Base-by-base conservation (phyloP, 1,140 invertebrate species). In the Pentalonia nigronervosa region DNA sequence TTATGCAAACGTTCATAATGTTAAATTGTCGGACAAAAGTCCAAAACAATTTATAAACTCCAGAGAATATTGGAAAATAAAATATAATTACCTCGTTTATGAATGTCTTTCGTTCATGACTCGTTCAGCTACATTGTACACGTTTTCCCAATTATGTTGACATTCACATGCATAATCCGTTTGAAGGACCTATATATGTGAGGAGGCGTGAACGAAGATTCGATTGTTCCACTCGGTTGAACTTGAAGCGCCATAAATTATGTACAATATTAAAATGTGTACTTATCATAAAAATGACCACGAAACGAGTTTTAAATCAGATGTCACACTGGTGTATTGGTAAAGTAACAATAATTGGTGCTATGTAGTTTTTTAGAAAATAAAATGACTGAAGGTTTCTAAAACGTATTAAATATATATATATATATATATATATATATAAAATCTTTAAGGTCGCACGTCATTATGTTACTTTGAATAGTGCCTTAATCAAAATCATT, bases 211-310 rank as follows among this genome's bases (percentile, higher is more conserved):
- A 30, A 25, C 17, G 84, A 87, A 87, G 30, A 87, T 87, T 47
- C 45, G 30, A 87, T 87, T 87, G 84, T 87, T 87, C 84, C 45
- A 47, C 41, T 87, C 25, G 23, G 84, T 84, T 41, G 83, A 41
- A 84, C 83, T 84, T 45, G 83, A 45, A 30, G 84, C 17, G 41
- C 84, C 84, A 47, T 87, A 87, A 86, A 87, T 87, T 17, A 87
- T n/a, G 45, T n/a, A n/a, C 84, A 30, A 47, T 87, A 30, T 87
- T 76, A 76, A 76, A 87, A 36, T n/a, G 25, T 25, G 7, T 87
- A 84, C 21, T 41, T 41, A n/a, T 87, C 41, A 87, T 36, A 87
- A 48, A 47, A 87, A 30, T 87, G 45, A 47, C 60, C 60, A 30
- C 45, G 84, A 87, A 45, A 47, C 45, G 11, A 20, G 45, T 87